These are phyloP conservation scores for Tuta absoluta DNA, from an alignment of 2,888 invertebrate species.

Conservation along the genomic window DNA sequence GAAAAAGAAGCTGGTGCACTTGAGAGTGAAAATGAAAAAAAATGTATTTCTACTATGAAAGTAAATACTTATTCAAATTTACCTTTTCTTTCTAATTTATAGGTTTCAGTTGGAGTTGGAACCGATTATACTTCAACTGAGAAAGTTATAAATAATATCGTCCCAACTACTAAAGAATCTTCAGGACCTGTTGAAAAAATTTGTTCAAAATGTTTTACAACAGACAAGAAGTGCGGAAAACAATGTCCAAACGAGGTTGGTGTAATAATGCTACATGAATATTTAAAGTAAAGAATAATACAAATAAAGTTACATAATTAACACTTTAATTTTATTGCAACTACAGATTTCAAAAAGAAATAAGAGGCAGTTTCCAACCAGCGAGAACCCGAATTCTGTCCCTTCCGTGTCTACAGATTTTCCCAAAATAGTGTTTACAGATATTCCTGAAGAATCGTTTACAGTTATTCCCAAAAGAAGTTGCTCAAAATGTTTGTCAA, in stretches of 20 bases:
- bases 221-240: not conserved
- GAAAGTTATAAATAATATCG: no score
- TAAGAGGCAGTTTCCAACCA: not conserved
- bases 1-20: no score
- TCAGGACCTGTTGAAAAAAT: not conserved
- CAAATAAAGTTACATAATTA: no score
- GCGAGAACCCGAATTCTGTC: not conserved
- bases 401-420: not conserved
- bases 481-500: not conserved
- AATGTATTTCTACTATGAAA: no score
- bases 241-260: not conserved
- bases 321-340: not conserved
- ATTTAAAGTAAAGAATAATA: no score
- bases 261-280: no score
- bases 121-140: no score
- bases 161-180: not conserved
- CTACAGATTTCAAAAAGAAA: not conserved
- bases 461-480: not conserved
- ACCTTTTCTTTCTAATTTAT: no score
- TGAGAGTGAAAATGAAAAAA: no score
- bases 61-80: no score
- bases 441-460: no score
- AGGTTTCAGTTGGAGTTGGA: no score
- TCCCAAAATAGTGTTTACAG: not conserved
- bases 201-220: not conserved